Conservation (phyloP, 2,888 invertebrate genomes). For the Drosophila demipolita region DNA sequence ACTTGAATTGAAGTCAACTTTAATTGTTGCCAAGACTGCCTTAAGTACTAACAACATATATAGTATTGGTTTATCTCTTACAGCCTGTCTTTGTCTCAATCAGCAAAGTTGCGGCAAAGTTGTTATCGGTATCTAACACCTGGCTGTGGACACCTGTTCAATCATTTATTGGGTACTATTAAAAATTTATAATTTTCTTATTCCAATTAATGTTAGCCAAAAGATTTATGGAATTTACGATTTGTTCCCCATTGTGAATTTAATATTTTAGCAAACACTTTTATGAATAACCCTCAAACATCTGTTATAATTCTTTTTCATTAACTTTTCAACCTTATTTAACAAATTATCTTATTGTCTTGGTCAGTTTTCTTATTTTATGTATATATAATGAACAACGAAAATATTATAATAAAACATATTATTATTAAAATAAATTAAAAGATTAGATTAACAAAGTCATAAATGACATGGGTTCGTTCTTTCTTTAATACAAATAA, state of each 20-base stretch:
- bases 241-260: neutral
- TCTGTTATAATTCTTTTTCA: neutral
- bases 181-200: conserved; percentile 44
- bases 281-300: neutral
- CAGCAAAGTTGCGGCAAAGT: conserved; percentile 17
- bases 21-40: conserved; percentile 52
- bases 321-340: neutral
- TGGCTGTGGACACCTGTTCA: conserved; percentile 67
- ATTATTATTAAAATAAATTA: neutral
- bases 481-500: neutral
- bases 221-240: neutral
- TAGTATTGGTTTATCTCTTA: conserved; percentile 13
- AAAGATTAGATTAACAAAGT: neutral
- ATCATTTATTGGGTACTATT: conserved; percentile 52
- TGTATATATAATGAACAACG: neutral
- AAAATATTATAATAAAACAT: neutral
- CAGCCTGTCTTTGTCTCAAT: conserved; percentile 27
- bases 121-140: conserved; percentile 66
- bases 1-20: conserved; percentile 33
- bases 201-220: neutral
- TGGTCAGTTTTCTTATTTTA: neutral
- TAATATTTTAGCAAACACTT: neutral
- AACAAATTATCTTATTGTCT: neutral
- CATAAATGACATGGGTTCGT: neutral
- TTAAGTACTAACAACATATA: conserved; percentile 36